Percentiles rank a stretch among this genome's conserved stretches.
Evolutionary conservation across 2,113 vertebrate species (phyloP).

Genomic region (Semnornis frantzii): DNA sequence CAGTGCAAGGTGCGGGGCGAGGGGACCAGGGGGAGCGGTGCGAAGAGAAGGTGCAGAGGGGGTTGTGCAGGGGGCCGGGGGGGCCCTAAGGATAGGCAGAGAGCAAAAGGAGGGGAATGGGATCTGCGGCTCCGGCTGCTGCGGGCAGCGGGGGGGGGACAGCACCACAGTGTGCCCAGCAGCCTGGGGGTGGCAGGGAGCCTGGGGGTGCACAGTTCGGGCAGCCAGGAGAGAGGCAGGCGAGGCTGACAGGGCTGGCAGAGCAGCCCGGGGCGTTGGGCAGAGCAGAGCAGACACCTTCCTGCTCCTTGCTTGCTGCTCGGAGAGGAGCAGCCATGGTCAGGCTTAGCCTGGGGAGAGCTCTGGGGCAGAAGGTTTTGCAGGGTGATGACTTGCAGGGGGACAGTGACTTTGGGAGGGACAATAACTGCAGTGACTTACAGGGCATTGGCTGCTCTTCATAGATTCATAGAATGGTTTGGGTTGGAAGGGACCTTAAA

Average conservation of each 20-base stretch:
- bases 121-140: not conserved
- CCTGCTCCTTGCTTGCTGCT: not conserved
- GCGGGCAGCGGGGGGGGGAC: not conserved
- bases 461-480: too few relatives aligned
- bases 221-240: not conserved
- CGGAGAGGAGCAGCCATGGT: not conserved
- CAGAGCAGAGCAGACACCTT: not conserved
- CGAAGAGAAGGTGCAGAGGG: too few relatives aligned
- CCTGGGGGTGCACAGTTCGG: fast-evolving
- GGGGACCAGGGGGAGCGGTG: not conserved
- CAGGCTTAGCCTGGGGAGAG: too few relatives aligned
- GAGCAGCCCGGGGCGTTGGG: fast-evolving
- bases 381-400: not conserved
- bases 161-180: fast-evolving
- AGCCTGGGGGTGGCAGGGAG: not conserved
- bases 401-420: not conserved
- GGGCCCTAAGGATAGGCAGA: not conserved
- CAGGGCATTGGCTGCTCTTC: not conserved
- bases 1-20: not conserved
- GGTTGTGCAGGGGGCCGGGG: not conserved
- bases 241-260: fast-evolving
- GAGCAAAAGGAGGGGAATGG: not conserved
- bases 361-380: not conserved
- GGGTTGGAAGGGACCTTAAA: too few relatives aligned
- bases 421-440: not conserved